Base-by-base conservation (phyloP, 2,113 vertebrate genomes). In the Sclerurus mexicanus region DNA sequence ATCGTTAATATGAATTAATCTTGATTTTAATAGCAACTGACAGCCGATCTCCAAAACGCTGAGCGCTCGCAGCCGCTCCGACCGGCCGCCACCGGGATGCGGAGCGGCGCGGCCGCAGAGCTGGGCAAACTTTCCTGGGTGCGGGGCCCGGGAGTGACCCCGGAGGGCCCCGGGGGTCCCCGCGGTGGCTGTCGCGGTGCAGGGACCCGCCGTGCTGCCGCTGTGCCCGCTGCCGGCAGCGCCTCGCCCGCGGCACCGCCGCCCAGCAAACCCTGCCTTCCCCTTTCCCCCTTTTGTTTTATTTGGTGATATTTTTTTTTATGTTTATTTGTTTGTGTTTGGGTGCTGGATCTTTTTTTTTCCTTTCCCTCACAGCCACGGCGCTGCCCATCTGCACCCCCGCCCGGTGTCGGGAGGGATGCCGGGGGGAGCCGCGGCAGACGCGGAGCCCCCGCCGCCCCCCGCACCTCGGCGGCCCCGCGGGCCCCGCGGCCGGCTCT, bases 1-100 rank as follows among this genome's bases (percentile, higher is more conserved):
- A 97, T 98, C 95, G 97, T 98, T 98, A 98, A 98, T 98, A 95
- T 90, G 97, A 98, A 98, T 98, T 98, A 98, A 98, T 98, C 98
- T 98, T 97, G 98, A 98, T 97, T 98, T 97, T 98, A 98, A 98
- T 97, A 88, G 95, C 97, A 93, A 93, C 97, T 98, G 98, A 98
- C 98, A 98, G 96, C 81, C 95, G 59, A 94, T 97, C 97, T 98
- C 97, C 96, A 95, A 98, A 98, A 97, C 97, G 97, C 97, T 23
- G 96, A 94, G 96, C 95, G 96, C 97, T 97, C 85, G 53, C 79
- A 96, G 95, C 91, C 94, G 90, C 87, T 96, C 95, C 96, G 93
- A 86, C 84, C 94, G 94, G 94, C 96, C 95, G 97, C 96, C 97
- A 64, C 97, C 91, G 94, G 95, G 97, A 73, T 85, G 92, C 77